A percentile compares a stretch with the other conserved stretches of the same genome.
Conservation (phyloP, 2,113 vertebrate genomes). For the Otolemur garnettii region DNA sequence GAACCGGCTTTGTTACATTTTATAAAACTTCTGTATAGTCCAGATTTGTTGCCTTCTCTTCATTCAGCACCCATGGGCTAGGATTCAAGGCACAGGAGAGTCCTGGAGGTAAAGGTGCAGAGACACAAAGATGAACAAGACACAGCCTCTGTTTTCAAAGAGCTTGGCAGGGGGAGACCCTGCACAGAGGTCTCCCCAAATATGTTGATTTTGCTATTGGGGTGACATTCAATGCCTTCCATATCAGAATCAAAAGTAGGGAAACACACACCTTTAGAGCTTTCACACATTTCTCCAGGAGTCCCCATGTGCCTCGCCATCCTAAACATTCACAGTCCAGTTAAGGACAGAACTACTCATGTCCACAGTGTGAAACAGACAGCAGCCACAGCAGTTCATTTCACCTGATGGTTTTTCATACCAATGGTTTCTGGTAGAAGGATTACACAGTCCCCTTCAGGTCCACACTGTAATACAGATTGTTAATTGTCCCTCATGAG, state of each 20-base stretch:
- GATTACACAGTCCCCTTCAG: background rate
- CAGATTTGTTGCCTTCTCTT: background rate
- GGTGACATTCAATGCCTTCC: background rate
- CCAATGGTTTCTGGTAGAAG: background rate
- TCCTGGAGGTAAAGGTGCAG: rapidly evolving
- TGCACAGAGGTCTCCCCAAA: background rate
- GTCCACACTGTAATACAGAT: background rate
- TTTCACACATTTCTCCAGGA: background rate
- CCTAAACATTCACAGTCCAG: background rate
- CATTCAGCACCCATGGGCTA: too few relatives aligned
- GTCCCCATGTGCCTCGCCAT: background rate
- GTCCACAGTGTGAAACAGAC: background rate
- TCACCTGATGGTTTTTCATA: background rate
- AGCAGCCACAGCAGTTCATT: background rate
- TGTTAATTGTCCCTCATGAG: background rate
- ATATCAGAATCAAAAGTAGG: background rate
- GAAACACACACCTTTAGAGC: background rate
- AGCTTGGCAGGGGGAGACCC: background rate
- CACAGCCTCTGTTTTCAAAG: background rate
- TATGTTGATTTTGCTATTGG: rapidly evolving
- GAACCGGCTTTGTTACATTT: background rate
- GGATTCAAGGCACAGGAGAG: rapidly evolving
- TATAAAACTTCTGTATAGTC: conserved; percentile 3
- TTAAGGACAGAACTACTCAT: background rate
- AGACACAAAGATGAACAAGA: background rate